phyloP scores from a whole-genome alignment of 1,140 invertebrate species.

The Achroia grisella region DNA sequence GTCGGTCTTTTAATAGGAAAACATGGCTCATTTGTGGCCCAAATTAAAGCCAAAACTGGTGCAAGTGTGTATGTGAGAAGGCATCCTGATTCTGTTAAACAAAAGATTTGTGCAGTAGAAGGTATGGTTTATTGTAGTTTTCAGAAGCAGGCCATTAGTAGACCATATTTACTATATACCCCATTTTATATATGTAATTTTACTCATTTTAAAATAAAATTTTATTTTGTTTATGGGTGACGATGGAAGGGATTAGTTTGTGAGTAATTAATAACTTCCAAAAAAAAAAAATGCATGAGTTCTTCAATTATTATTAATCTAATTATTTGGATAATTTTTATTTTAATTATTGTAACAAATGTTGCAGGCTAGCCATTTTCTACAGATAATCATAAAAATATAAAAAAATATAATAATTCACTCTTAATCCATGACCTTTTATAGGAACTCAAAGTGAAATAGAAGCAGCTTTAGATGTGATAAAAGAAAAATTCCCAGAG shows the following conservation, averaged over 20 bases:
- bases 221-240: not conserved
- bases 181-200: not conserved
- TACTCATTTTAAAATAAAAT: not conserved
- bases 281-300: no score
- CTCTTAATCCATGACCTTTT: conserved; percentile 28
- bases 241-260: no score
- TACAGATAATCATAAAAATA: no score
- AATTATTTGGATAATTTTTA: no score
- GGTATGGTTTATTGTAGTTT: conserved; percentile 74
- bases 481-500: conserved; percentile 87
- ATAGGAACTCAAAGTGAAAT: conserved; percentile 82
- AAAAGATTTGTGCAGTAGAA: conserved; percentile 89
- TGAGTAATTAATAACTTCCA: no score
- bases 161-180: no score
- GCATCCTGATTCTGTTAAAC: conserved; percentile 79
- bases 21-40: conserved; percentile 86
- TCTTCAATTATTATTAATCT: no score
- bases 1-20: conserved; percentile 92
- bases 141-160: no score
- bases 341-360: no score
- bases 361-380: no score
- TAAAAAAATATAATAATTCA: not conserved
- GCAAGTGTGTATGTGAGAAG: conserved; percentile 86
- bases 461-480: conserved; percentile 85
- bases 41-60: conserved; percentile 85